Evolutionary conservation across 2,888 invertebrate genomes (phyloP), one percentile per base, ranked within the genome.

Genomic region (Geotrupes spiniger): DNA sequence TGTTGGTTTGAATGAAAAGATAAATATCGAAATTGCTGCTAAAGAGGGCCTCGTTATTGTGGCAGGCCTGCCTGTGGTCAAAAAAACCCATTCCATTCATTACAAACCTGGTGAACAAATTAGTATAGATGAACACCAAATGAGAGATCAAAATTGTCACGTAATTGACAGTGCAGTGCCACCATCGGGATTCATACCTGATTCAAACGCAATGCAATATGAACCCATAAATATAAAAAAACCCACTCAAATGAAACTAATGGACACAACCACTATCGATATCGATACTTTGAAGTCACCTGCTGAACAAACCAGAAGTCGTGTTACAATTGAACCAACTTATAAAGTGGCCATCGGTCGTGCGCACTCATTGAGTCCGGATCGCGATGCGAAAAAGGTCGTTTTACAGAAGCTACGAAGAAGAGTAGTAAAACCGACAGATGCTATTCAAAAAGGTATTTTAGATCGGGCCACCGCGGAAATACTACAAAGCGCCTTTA

Each of bases 341-440:
- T 87, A 83, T 65, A 78, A 78, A 65, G 79, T 84, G 0, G 79
- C 82, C 15, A 77, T 84, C 48, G 80, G 82, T 12, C 76, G 80
- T 54, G 83, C 84, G 15, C 76, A 76, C 51, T 77, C 81, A 1
- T 69, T 78, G 38, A 78, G 78, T 49, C 79, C 82, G 2, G 79
- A 82, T 31, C 66, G 78, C 6, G 85, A 85, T 62, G 80, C 80
- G 1, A 87, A 85, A 67, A 81, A 84, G 26, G 80, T 88, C 4
- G 78, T 79, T 1, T 71, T 92, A 38, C 89, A 89, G 68, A 90
- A 89, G 70, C 80, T 92, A 69, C 78, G 89, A 33, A 88, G 87
- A 68, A 83, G 84, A 51, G 82, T 89, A 17, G 74, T 92, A 0
- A 81, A 82, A 59, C 85, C 91, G 0, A 78, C 79, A 49, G 89